phyloP scores from a whole-genome alignment of 2,113 vertebrate species.

The Halichoerus grypus region DNA sequence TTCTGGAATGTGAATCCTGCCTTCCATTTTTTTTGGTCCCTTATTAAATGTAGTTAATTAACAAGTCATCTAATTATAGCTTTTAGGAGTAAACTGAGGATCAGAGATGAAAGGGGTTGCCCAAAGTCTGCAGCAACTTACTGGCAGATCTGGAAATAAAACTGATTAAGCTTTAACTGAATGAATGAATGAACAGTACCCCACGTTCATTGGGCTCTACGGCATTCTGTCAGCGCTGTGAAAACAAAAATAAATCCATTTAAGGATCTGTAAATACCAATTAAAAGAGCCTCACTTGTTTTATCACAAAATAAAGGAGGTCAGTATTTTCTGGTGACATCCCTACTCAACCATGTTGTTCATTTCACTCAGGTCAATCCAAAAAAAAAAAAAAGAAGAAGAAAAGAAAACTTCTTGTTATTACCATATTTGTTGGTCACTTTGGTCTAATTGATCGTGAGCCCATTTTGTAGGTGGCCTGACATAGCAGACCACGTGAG shows the following conservation, averaged over 20 bases:
- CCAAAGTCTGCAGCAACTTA: neutral
- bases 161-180: neutral
- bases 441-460: neutral
- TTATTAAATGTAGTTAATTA: neutral
- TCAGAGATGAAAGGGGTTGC: conserved; percentile 2
- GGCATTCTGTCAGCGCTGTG: neutral
- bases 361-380: neutral
- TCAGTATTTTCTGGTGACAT: neutral
- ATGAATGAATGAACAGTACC: neutral
- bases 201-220: neutral
- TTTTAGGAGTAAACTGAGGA: conserved; percentile 13
- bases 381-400: neutral
- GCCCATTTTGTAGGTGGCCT: neutral
- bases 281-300: neutral
- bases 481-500: neutral
- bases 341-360: neutral
- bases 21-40: neutral
- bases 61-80: conserved; percentile 33
- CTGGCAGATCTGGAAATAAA: neutral
- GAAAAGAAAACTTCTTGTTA: neutral
- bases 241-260: neutral
- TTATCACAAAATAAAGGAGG: conserved; percentile 10
- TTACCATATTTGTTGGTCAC: neutral
- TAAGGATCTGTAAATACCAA: neutral
- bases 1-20: conserved; percentile 7